These are phyloP conservation scores for Dryadula phaetusa DNA, from an alignment of 2,888 invertebrate species.

Conservation along the genomic window DNA sequence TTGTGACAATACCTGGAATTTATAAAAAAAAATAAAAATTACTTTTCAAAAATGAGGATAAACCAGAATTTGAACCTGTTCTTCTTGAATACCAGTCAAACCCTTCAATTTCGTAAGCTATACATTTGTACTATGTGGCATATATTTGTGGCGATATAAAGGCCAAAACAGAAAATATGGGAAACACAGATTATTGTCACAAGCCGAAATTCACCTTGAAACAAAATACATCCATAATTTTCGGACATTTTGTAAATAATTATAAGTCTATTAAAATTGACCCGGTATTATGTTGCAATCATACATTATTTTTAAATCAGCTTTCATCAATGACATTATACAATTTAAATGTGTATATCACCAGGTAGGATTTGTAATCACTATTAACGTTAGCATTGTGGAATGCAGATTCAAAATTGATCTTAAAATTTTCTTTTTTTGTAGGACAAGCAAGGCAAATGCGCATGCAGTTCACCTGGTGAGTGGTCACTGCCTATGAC, in stretches of 20 bases:
- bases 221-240: conserved; percentile 7
- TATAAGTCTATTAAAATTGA: neutral
- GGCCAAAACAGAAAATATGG: neutral
- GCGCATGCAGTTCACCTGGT: no score
- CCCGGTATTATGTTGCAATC: neutral
- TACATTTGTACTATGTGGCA: no score
- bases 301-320: conserved; percentile 9
- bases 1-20: conserved; percentile 87
- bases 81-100: no score
- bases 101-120: no score
- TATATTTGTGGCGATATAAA: neutral
- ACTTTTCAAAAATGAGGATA: neutral
- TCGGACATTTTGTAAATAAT: neutral
- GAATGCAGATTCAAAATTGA: no score
- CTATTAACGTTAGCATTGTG: no score
- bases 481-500: no score
- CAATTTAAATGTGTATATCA: neutral
- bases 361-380: neutral
- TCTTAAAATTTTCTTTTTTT: no score
- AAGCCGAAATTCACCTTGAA: conserved; percentile 8
- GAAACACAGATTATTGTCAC: neutral
- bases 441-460: no score
- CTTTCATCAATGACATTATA: neutral
- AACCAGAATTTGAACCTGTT: neutral
- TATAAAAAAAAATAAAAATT: neutral